Evolutionary conservation across 2,797 vertebrate genomes (phyloP).

Genomic region (Merluccius polli): DNA sequence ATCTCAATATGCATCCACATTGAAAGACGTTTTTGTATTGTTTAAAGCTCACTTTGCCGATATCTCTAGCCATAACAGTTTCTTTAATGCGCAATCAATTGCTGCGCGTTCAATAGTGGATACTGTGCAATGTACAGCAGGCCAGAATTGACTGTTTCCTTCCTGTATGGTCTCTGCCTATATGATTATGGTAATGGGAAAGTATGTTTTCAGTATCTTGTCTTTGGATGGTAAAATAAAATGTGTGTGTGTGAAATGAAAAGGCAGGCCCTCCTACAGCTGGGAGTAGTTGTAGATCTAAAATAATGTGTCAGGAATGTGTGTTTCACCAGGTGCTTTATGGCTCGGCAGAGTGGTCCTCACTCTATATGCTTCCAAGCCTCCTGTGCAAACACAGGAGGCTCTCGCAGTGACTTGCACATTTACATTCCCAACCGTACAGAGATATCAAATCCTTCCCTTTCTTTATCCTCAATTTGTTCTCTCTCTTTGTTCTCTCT

Average conservation of each 20-base stretch:
- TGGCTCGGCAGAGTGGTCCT: slow-evolving; percentile 42
- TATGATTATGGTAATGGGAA: too few relatives aligned
- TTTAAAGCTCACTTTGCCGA: slow-evolving; percentile 39
- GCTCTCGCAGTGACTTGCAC: neutral
- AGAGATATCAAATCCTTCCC: neutral
- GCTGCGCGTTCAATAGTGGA: slow-evolving; percentile 11
- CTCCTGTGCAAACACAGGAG: neutral
- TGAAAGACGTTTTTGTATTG: slow-evolving; percentile 49
- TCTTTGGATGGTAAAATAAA: too few relatives aligned
- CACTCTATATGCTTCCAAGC: slow-evolving; percentile 17
- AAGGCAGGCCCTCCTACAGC: slow-evolving; percentile 7
- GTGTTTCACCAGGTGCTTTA: slow-evolving; percentile 7
- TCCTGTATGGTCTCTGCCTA: too few relatives aligned
- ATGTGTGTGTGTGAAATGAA: too few relatives aligned
- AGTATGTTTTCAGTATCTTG: neutral
- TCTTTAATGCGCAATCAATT: slow-evolving; percentile 30
- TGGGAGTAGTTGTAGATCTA: neutral
- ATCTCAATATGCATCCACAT: slow-evolving; percentile 43
- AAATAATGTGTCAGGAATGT: slow-evolving; percentile 18
- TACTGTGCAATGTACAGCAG: slow-evolving; percentile 2
- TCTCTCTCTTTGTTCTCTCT: neutral
- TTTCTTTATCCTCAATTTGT: neutral
- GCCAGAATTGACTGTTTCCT: too few relatives aligned
- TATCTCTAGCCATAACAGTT: slow-evolving; percentile 36
- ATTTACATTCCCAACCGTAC: neutral